phyloP scores from a whole-genome alignment of 2,888 invertebrate genomes.

The Lingula anatina region DNA sequence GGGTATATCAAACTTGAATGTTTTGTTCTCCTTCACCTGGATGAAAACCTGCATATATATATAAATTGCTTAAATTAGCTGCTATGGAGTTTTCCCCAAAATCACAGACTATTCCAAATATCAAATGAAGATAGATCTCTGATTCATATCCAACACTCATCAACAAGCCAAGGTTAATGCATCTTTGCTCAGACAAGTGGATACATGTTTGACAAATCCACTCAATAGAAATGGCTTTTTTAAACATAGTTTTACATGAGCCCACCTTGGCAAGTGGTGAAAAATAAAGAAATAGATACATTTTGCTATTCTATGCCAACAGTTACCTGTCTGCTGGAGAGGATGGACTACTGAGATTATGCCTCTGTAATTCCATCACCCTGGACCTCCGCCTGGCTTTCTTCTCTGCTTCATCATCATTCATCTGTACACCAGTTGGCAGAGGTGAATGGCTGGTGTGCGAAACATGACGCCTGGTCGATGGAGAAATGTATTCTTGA shows the following conservation, averaged over 20 bases:
- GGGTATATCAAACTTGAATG: not conserved
- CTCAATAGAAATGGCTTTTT: too few relatives aligned
- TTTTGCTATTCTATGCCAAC: not conserved
- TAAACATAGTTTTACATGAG: too few relatives aligned
- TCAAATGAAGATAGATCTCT: not conserved
- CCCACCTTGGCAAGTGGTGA: too few relatives aligned
- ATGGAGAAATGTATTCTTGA: constrained; percentile 22
- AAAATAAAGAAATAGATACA: too few relatives aligned
- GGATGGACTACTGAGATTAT: constrained; percentile 31
- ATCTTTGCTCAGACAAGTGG: too few relatives aligned
- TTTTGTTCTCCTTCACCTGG: too few relatives aligned
- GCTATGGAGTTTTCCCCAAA: too few relatives aligned
- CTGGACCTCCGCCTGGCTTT: constrained; percentile 38
- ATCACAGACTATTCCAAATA: not conserved
- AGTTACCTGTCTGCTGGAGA: constrained; percentile 30
- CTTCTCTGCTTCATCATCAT: constrained; percentile 47
- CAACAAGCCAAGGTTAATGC: too few relatives aligned
- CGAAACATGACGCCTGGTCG: constrained; percentile 19
- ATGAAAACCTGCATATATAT: not conserved
- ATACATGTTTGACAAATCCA: too few relatives aligned
- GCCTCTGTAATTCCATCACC: constrained; percentile 36
- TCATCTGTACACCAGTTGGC: constrained; percentile 13
- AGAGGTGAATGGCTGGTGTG: constrained; percentile 9
- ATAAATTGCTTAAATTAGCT: not conserved
- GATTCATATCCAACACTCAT: not conserved